A percentile compares a stretch with the other conserved stretches of the same genome.
phyloP scores from a whole-genome alignment of 2,888 invertebrate species.

The Drosophila paramelanica region DNA sequence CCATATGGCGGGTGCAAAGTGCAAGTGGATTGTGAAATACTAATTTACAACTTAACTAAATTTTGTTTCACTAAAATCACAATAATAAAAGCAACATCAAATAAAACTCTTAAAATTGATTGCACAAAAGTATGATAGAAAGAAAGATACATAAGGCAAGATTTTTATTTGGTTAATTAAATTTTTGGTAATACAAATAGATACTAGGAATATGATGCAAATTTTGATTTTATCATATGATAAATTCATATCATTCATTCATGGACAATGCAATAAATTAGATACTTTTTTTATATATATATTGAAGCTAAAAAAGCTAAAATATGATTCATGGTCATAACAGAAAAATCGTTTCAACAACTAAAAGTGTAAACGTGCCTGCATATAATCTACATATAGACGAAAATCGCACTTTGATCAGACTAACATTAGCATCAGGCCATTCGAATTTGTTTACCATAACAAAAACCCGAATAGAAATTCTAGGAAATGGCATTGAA shows the following conservation, averaged over 20 bases:
- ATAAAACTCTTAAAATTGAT: neutral
- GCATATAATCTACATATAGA: neutral
- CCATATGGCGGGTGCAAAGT: neutral
- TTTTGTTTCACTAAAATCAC: neutral
- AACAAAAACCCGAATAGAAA: conserved; percentile 6
- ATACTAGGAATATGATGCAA: neutral
- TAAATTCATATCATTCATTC: too few relatives aligned
- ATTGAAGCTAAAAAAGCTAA: too few relatives aligned
- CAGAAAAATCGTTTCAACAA: conserved; percentile 39
- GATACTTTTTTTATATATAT: too few relatives aligned
- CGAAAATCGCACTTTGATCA: conserved; percentile 52
- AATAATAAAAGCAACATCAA: neutral
- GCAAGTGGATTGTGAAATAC: neutral
- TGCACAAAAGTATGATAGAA: neutral
- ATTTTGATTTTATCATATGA: too few relatives aligned
- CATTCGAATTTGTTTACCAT: conserved; percentile 50
- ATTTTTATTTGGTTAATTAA: too few relatives aligned
- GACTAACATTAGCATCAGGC: conserved; percentile 52
- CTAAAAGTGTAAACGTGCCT: conserved; percentile 18
- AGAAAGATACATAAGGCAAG: neutral
- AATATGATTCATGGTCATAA: conserved; percentile 33
- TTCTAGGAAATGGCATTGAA: conserved; percentile 40
- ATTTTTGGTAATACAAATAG: too few relatives aligned
- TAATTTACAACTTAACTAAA: neutral
- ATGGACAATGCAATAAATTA: too few relatives aligned